Evolutionary conservation across 2,888 invertebrate species (phyloP), one percentile per base, ranked within the genome.

Genomic region (Oscheius sp.): DNA sequence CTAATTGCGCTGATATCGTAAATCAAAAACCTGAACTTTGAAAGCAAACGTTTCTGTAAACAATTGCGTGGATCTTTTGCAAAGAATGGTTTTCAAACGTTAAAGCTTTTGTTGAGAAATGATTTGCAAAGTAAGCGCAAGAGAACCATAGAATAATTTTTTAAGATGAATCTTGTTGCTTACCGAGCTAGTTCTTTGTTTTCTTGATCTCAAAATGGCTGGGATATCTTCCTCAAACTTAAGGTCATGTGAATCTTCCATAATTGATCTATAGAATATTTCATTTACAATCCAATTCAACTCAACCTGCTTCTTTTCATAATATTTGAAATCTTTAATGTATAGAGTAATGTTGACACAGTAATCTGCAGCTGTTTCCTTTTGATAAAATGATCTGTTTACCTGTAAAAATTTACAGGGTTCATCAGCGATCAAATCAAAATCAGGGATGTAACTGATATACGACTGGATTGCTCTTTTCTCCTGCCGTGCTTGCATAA

Each of bases 401-500:
- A 75, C 75, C 65, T 75, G 73, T 2, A 75, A 48, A 46, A 71
- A 75, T 15, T 70, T 34, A 33, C 75, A 75, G 31, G 70, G 48
- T 10, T 69, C 63, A 42, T 65, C 67, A n/a, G 71, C 73, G 23
- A 45, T 52, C 3, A 75, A 31, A 31, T 69, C 70, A 31, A 68
- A 73, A 27, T 75, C 75, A 1, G 73, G 75, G 0, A 65, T 15
- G 45, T 71, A 75, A 31, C 57, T 69, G 15, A 73, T 63, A 15
- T 61, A 64, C n/a, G 53, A 55, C n/a, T 31, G 48, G 12, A 48
- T 31, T 5, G 55, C 31, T 23, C 34, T 55, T 20, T 34, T 50
- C 6, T 71, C 65, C 8, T 25, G 10, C 3, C 64, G 20, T 25
- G 64, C 70, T 15, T 68, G 39, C 20, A 66, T 57, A 53, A 75